Percentiles rank a stretch among this genome's conserved stretches.
Conservation (phyloP, 2,888 invertebrate genomes). For the Dioctria rufipes region DNA sequence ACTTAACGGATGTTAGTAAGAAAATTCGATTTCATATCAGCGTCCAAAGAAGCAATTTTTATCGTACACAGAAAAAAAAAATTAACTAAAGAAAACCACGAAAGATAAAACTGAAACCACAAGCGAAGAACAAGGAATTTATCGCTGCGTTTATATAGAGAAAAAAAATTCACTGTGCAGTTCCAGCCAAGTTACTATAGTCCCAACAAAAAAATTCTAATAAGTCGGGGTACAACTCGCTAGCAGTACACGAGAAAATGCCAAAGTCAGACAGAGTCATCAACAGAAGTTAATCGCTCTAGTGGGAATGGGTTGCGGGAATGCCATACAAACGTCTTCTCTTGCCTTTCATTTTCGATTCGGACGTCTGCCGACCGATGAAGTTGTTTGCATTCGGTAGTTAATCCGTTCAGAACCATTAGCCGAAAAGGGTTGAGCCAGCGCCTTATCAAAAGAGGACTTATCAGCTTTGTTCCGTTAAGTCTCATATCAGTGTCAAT, state of each 20-base stretch:
- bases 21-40: conserved; percentile 33
- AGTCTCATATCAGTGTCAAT: conserved; percentile 48
- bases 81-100: conserved; percentile 53
- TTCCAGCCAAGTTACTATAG: not conserved
- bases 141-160: not conserved
- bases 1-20: conserved; percentile 9
- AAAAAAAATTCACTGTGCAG: not conserved
- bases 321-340: not conserved
- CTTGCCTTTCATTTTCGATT: conserved; percentile 22
- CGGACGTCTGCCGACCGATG: conserved; percentile 25
- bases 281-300: conserved; percentile 30
- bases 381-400: conserved; percentile 43
- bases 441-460: conserved; percentile 31
- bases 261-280: not conserved
- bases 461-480: conserved; percentile 38
- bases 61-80: conserved; percentile 51
- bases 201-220: not conserved
- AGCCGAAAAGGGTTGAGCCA: conserved; percentile 19
- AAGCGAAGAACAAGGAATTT: conserved; percentile 30
- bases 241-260: not conserved
- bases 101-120: conserved; percentile 57
- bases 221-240: too few relatives aligned
- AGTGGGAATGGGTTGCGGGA: conserved; percentile 1
- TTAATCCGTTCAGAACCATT: conserved; percentile 42
- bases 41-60: conserved; percentile 23